Evolutionary conservation across 2,797 vertebrate genomes (phyloP), one percentile per base, ranked within the genome.

Genomic region (Cyprinodon diabolis): DNA sequence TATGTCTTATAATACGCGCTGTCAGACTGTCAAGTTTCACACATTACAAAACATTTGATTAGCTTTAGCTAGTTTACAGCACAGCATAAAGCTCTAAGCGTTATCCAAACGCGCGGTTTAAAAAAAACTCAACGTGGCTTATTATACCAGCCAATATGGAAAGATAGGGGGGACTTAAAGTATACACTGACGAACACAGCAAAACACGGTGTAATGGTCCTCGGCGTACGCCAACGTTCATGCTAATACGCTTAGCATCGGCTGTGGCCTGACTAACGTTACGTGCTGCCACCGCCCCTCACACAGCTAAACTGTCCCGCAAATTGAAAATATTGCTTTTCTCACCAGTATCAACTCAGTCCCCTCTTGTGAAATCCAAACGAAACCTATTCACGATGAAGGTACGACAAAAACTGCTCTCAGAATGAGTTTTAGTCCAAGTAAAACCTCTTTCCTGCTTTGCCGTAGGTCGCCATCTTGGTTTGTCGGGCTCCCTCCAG

Each of bases 401-500:
- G 74, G 67, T 76, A 54, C 4, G 51, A 52, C 30, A 58, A 21
- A 58, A 85, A 78, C n/a, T 82, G 57, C 23, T 66, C 51, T 68
- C 60, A 21, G 49, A 73, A 82, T 43, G 63, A 85, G 81, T 90
- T 93, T 94, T 95, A 95, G 82, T 94, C 91, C 90, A 87, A 86
- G 80, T 87, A 85, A 89, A 86, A 86, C 79, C 89, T 91, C 91
- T 94, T 94, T 93, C 93, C 94, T 94, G 92, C 84, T 93, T 94
- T 91, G 89, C 85, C 92, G 94, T 92, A 88, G 84, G 92, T 90
- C 94, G 95, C 95, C 95, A 96, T 96, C 94, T 95, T 96, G 92
- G 86, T 93, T 93, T 89, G 85, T 90, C 85, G 88, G 84, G 68
- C 87, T 90, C 75, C 84, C 84, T 87, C 74, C 72, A 78, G 86